These are phyloP conservation scores for Clarias macrocephalus DNA, from an alignment of 2,113 vertebrate species.

Conservation along the genomic window DNA sequence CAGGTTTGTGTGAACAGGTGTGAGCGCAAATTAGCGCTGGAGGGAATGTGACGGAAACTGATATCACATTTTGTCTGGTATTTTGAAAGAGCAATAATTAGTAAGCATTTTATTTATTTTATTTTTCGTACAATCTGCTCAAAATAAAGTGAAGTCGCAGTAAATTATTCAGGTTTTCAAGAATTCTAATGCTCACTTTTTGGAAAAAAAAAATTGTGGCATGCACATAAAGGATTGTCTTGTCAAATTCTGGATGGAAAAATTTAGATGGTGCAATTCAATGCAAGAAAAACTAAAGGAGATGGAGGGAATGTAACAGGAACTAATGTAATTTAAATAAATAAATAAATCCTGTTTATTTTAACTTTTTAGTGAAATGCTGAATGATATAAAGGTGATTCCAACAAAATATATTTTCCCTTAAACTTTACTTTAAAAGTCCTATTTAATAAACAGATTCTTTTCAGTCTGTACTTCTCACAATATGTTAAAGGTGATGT, in stretches of 20 bases:
- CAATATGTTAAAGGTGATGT: not conserved
- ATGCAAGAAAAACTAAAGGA: not conserved
- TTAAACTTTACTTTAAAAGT: not conserved
- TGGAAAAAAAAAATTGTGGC: not conserved
- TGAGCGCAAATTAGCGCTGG: slow-evolving; percentile 8
- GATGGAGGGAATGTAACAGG: not conserved
- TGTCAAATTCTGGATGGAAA: not conserved
- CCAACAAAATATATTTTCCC: not conserved
- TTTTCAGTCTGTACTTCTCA: not conserved
- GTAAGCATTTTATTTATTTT: not conserved
- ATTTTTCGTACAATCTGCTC: not conserved
- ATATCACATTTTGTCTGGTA: slow-evolving; percentile 7
- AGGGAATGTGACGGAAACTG: slow-evolving; percentile 12
- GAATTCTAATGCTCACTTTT: not conserved
- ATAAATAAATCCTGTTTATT: too few species aligned
- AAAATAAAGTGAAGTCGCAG: not conserved
- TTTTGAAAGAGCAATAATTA: slow-evolving; percentile 2
- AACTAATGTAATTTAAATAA: not conserved
- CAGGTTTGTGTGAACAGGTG: not conserved
- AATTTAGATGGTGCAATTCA: not conserved
- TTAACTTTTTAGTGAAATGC: not conserved
- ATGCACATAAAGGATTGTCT: not conserved
- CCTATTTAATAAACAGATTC: not conserved
- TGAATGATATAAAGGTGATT: not conserved
- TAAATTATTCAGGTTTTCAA: not conserved